phyloP scores from a whole-genome alignment of 2,113 vertebrate species.

The Stegastes partitus region DNA sequence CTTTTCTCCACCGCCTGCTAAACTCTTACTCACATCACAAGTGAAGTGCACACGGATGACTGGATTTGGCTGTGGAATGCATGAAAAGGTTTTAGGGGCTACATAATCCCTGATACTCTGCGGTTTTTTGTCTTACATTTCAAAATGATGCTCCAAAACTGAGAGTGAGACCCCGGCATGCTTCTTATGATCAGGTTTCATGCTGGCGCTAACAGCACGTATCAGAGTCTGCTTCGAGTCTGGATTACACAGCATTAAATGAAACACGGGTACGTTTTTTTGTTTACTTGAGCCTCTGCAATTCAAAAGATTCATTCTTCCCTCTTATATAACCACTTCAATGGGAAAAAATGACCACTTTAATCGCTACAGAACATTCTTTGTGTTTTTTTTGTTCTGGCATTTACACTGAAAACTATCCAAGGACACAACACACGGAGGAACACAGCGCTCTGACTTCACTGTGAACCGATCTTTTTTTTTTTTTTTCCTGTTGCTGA shows the following conservation, averaged over 20 bases:
- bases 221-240: conserved; percentile 23
- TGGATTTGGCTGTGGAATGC: conserved; percentile 36
- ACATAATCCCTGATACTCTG: conserved; percentile 19
- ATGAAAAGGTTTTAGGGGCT: conserved; percentile 29
- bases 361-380: conserved; percentile 66
- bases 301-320: conserved; percentile 66
- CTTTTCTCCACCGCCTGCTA: conserved; percentile 45
- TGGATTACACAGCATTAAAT: conserved; percentile 38
- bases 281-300: conserved; percentile 40
- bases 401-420: conserved; percentile 60
- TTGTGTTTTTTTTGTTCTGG: conserved; percentile 50
- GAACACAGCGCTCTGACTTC: conserved; percentile 37
- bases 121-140: conserved; percentile 42
- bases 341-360: conserved; percentile 52
- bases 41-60: conserved; percentile 38
- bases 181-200: conserved; percentile 36
- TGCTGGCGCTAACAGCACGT: conserved; percentile 18
- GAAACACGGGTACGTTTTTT: conserved; percentile 23
- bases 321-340: conserved; percentile 60
- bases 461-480: conserved; percentile 25
- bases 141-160: conserved; percentile 21
- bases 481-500: background rate
- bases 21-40: conserved; percentile 51
- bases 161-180: background rate
- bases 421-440: conserved; percentile 47